phyloP scores from a whole-genome alignment of 2,888 invertebrate genomes.

The Deladenus siricidicola region DNA sequence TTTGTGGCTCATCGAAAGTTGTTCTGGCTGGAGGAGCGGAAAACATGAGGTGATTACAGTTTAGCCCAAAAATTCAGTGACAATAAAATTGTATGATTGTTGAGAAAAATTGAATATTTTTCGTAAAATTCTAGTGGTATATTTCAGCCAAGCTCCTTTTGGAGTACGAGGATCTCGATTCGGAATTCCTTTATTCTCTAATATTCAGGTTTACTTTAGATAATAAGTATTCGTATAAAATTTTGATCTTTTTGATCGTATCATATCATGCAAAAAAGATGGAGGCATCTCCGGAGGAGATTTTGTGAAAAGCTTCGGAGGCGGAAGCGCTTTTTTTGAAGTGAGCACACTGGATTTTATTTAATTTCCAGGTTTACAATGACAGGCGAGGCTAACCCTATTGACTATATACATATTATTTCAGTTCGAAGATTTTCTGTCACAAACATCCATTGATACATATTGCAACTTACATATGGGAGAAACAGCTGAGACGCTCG shows the following conservation, averaged over 20 bases:
- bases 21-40: constrained; percentile 85
- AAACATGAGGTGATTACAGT: constrained; percentile 70
- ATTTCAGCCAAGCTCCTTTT: constrained; percentile 76
- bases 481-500: constrained; percentile 84
- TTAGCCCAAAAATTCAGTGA: too few species aligned
- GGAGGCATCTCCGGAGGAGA: too few species aligned
- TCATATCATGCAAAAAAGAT: too few species aligned
- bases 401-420: neutral
- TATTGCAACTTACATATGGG: constrained; percentile 89
- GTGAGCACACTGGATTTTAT: too few species aligned
- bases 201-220: constrained; percentile 9
- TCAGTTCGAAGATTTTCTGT: constrained; percentile 75
- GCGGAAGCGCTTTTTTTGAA: too few species aligned
- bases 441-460: constrained; percentile 77
- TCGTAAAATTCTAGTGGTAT: too few species aligned
- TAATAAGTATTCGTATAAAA: too few species aligned
- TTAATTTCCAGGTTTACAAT: neutral
- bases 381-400: neutral
- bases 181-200: constrained; percentile 61
- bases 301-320: too few species aligned
- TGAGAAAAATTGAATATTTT: too few species aligned
- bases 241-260: too few species aligned
- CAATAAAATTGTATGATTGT: too few species aligned
- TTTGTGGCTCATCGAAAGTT: constrained; percentile 72
- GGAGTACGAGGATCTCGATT: constrained; percentile 75